Conservation (phyloP, 2,888 invertebrate species). For the Exocentrus adspersus region DNA sequence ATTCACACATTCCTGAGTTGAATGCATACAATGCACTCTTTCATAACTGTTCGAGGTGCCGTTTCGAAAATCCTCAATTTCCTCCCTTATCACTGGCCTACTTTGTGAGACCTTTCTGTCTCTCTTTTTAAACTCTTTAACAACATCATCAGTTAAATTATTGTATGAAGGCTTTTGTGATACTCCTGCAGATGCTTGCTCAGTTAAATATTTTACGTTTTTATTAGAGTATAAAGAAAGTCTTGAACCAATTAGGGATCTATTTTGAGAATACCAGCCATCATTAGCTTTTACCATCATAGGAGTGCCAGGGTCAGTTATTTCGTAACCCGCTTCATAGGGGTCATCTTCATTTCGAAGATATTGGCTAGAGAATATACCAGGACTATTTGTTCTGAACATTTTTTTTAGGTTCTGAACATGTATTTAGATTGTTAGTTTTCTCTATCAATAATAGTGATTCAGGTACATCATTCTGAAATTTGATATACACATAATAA, state of each 20-base stretch:
- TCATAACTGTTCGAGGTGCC: constrained; percentile 30
- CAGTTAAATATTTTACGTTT: constrained; percentile 41
- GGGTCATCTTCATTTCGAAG: constrained; percentile 73
- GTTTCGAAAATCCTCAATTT: constrained; percentile 40
- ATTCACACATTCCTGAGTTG: constrained; percentile 35
- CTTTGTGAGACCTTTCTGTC: constrained; percentile 46
- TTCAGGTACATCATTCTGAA: constrained; percentile 31
- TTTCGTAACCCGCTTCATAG: constrained; percentile 69
- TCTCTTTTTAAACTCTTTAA: constrained; percentile 38
- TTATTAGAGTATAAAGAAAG: constrained; percentile 63
- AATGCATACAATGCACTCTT: neutral
- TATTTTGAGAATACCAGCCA: constrained; percentile 68
- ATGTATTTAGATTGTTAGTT: constrained; percentile 46
- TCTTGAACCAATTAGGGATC: constrained; percentile 56
- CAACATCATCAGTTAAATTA: constrained; percentile 51
- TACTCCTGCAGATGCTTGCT: constrained; percentile 57
- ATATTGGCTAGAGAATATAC: constrained; percentile 72
- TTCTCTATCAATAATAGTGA: constrained; percentile 31
- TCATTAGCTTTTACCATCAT: constrained; percentile 74
- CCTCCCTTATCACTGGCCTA: constrained; percentile 49
- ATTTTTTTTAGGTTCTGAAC: constrained; percentile 47
- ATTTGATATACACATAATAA: constrained; percentile 12
- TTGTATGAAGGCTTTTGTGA: constrained; percentile 59
- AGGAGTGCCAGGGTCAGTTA: constrained; percentile 72
- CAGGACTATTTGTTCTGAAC: constrained; percentile 46